phyloP scores from a whole-genome alignment of 2,113 vertebrate species.

The Pithys albifrons region DNA sequence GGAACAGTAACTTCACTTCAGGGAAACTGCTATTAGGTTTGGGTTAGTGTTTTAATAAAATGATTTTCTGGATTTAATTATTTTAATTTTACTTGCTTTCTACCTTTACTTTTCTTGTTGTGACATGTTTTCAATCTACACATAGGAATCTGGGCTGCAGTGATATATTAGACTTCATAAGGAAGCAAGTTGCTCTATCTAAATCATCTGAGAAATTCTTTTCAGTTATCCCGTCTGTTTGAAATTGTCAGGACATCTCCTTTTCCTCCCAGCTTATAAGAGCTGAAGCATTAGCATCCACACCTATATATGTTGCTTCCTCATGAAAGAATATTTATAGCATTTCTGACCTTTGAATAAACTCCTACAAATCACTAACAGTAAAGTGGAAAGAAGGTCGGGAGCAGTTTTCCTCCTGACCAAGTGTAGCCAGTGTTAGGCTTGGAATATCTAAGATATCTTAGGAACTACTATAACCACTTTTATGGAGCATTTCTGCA shows the following conservation, averaged over 20 bases:
- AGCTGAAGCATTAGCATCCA: slow-evolving; percentile 1
- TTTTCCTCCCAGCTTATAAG: not conserved
- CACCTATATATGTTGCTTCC: not conserved
- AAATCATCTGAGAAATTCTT: slow-evolving; percentile 40
- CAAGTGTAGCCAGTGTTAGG: not conserved
- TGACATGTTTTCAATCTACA: not conserved
- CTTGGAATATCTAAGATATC: not conserved
- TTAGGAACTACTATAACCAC: not conserved
- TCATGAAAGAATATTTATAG: slow-evolving; percentile 65
- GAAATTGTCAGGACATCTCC: slow-evolving; percentile 17
- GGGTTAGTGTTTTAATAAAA: not conserved
- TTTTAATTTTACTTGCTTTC: slow-evolving; percentile 23
- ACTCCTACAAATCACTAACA: slow-evolving; percentile 38
- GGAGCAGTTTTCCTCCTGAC: not conserved
- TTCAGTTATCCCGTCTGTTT: not conserved
- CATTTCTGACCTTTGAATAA: slow-evolving; percentile 69
- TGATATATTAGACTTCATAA: slow-evolving; percentile 27
- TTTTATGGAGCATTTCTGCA: not conserved
- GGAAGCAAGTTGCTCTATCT: not conserved
- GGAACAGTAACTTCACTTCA: not conserved
- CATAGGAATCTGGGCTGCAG: not conserved
- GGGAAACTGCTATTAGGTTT: slow-evolving; percentile 7
- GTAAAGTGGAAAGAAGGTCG: not conserved
- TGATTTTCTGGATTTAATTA: not conserved
- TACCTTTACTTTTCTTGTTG: not conserved